Conservation (phyloP, 2,888 invertebrate species). For the Trypoxylon attenuatum region DNA sequence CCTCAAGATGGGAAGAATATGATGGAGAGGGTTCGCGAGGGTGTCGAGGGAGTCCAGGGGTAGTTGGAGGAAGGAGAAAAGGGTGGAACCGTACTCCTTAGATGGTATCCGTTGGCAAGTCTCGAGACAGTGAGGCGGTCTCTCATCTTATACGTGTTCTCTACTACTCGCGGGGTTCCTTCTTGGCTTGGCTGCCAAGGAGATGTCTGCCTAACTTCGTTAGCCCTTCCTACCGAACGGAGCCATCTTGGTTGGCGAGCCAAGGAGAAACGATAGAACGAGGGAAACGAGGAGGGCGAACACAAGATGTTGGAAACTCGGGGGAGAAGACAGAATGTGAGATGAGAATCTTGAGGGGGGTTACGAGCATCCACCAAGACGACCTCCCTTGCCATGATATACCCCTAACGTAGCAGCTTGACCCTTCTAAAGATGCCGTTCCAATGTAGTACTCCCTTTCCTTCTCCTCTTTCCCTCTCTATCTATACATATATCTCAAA, state of each 20-base stretch:
- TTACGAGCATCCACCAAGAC: conserved; percentile 37
- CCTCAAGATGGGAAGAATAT: not conserved
- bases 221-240: conserved; percentile 66
- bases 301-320: conserved; percentile 53
- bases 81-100: conserved; percentile 36
- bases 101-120: conserved; percentile 45
- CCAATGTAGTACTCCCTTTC: not conserved
- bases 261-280: conserved; percentile 38
- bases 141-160: conserved; percentile 49
- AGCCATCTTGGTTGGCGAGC: conserved; percentile 69
- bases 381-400: not conserved
- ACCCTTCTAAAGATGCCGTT: not conserved
- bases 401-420: not conserved
- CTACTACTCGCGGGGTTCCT: conserved; percentile 43
- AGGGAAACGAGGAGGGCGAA: conserved; percentile 57
- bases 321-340: conserved; percentile 3
- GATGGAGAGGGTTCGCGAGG: not conserved
- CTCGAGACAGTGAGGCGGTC: conserved; percentile 53
- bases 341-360: conserved; percentile 53
- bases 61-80: conserved; percentile 16
- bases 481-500: not conserved
- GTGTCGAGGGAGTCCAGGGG: not conserved
- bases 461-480: not conserved
- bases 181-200: conserved; percentile 60
- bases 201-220: conserved; percentile 71